Base-by-base conservation (phyloP, 2,888 invertebrate genomes). In the Drosophila neonasuta region DNA sequence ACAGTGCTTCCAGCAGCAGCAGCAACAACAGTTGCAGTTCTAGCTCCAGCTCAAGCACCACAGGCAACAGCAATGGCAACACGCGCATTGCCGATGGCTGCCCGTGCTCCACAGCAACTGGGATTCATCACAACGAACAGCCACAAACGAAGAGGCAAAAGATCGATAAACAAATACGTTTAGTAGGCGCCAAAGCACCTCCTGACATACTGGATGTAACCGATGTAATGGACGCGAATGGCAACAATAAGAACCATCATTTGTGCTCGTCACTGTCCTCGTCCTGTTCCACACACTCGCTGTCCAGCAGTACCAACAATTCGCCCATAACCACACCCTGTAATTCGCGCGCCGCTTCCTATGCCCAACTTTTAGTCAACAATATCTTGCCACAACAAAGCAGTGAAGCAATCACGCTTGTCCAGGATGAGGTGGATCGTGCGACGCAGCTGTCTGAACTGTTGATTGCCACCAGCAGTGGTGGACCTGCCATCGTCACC, bases 101-200 rank as follows among this genome's bases (percentile, higher is more conserved):
- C 15, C 59, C 79, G 9, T 68, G 71, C 13, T 46, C 58, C 34
- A 41, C 48, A 32, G 42, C 73, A 17, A 36, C 79, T 24, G 50
- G 64, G 24, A 52, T 58, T 24, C 69, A 71, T 45, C 77, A 76
- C 88, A 94, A 94, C 80, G 95, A 96, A 91, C 96, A 96, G 92
- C 96, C 96, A 78, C 94, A 95, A 83, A 96, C 95, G 90, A 96
- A 96, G 92, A 95, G 96, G 89, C 94, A 95, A 89, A 93, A 95
- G 88, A 94, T 95, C 79, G 94, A 94, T 65, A 88, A 82, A 36
- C 87, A 82, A 64, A 68, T 86, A 24, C 81, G 68, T 50, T 72
- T 79, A 49, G 67, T 78, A n/a, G 67, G 52, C 8, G 60, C 59
- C 32, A 71, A 79, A 10, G 55, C 78, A 1, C 82, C 86, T 34